phyloP scores from a whole-genome alignment of 2,113 vertebrate species.

The Syrmaticus mikado region DNA sequence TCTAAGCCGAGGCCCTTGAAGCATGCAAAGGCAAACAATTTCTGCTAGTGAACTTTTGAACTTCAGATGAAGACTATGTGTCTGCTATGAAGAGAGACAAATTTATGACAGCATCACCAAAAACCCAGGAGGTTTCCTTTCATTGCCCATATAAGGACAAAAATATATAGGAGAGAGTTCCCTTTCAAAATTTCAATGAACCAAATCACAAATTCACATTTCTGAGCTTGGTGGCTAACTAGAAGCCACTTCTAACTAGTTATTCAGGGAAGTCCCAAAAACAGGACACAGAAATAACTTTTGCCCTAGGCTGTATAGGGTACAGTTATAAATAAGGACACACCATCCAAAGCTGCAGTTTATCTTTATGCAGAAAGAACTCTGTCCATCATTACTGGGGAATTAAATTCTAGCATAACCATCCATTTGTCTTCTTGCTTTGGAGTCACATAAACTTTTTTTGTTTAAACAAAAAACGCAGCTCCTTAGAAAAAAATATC shows the following conservation, averaged over 20 bases:
- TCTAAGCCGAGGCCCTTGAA: background rate
- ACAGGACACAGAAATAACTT: background rate
- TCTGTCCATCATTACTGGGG: background rate
- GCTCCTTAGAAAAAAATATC: background rate
- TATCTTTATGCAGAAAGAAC: background rate
- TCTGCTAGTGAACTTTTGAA: slow-evolving; percentile 4
- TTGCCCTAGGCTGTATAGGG: background rate
- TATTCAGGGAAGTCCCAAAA: background rate
- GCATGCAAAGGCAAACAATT: background rate
- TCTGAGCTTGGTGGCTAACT: background rate
- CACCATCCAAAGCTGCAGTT: background rate
- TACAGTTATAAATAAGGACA: background rate
- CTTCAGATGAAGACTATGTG: background rate
- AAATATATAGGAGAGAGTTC: background rate
- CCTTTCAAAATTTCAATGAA: background rate
- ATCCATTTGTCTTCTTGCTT: background rate
- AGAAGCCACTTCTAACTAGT: background rate
- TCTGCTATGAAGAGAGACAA: background rate
- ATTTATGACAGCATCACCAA: background rate
- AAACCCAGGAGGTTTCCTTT: background rate
- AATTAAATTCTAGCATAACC: background rate
- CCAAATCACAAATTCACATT: background rate
- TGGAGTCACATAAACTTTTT: background rate
- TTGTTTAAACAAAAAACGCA: background rate
- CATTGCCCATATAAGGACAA: background rate